phyloP scores from a whole-genome alignment of 2,113 vertebrate genomes.

The Brevimyrus niger region DNA sequence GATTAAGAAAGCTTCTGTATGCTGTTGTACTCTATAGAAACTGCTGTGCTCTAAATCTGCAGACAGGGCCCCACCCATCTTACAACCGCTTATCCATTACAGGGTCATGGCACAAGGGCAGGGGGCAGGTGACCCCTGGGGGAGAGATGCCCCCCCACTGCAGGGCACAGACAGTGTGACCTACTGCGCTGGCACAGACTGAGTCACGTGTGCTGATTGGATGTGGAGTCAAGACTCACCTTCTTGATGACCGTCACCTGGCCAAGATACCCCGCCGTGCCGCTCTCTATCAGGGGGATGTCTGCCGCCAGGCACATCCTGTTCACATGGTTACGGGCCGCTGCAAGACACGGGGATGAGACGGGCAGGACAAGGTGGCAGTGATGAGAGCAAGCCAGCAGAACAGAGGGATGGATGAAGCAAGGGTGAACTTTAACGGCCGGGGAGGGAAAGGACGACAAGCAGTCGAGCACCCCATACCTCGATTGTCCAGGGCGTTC shows the following conservation, averaged over 20 bases:
- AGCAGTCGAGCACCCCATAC: conserved; percentile 45
- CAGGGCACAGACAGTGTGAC: not conserved
- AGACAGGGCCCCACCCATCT: not conserved
- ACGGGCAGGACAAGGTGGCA: not conserved
- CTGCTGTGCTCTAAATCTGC: not conserved
- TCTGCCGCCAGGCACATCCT: conserved; percentile 97
- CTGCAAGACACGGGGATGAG: conserved; percentile 47
- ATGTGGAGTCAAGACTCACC: conserved; percentile 54
- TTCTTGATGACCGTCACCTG: conserved; percentile 98
- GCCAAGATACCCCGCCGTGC: conserved; percentile 95
- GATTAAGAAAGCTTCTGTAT: not conserved
- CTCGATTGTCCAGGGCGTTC: conserved; percentile 98
- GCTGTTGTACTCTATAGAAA: not conserved
- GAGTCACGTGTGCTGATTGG: not conserved
- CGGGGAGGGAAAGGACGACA: not conserved
- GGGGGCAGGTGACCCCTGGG: not conserved
- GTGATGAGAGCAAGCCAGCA: not conserved
- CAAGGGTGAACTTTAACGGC: not conserved
- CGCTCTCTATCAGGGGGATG: conserved; percentile 92
- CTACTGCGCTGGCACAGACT: not conserved
- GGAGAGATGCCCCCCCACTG: not conserved
- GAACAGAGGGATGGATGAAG: not conserved
- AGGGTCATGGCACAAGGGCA: not conserved
- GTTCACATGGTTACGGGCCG: conserved; percentile 95
- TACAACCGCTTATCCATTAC: not conserved